Conservation (phyloP, 2,113 vertebrate genomes). For the Mormyrus iriodes region DNA sequence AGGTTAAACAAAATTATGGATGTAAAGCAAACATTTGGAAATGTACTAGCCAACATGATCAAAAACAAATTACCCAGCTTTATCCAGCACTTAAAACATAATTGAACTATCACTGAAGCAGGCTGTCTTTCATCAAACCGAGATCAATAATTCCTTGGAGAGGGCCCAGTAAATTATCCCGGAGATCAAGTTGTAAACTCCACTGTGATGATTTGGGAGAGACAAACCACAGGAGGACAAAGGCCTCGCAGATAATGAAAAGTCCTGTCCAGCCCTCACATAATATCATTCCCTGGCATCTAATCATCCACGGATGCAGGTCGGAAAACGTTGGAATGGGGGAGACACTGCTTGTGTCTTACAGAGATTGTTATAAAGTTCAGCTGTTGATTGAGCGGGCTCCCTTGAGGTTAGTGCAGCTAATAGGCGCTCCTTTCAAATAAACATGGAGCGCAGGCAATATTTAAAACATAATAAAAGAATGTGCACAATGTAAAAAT, state of each 20-base stretch:
- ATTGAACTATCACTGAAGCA: constrained; percentile 43
- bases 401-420: neutral
- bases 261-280: constrained; percentile 34
- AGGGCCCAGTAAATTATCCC: constrained; percentile 46
- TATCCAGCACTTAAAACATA: constrained; percentile 43
- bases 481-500: neutral
- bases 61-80: constrained; percentile 45
- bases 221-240: constrained; percentile 32
- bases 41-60: constrained; percentile 41
- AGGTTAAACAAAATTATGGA: constrained; percentile 28
- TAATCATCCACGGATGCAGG: constrained; percentile 42
- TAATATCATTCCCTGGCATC: constrained; percentile 39
- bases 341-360: constrained; percentile 39
- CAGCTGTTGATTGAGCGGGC: constrained; percentile 24
- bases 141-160: constrained; percentile 53
- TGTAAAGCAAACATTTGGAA: constrained; percentile 35
- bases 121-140: constrained; percentile 48
- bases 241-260: constrained; percentile 50
- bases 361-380: constrained; percentile 45
- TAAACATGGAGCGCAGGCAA: neutral
- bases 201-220: constrained; percentile 38
- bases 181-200: constrained; percentile 42
- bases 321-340: constrained; percentile 18
- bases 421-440: neutral
- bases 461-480: neutral